Evolutionary conservation across 2,113 vertebrate genomes (phyloP), one percentile per base, ranked within the genome.

Genomic region (Macheiramphus alcinus): DNA sequence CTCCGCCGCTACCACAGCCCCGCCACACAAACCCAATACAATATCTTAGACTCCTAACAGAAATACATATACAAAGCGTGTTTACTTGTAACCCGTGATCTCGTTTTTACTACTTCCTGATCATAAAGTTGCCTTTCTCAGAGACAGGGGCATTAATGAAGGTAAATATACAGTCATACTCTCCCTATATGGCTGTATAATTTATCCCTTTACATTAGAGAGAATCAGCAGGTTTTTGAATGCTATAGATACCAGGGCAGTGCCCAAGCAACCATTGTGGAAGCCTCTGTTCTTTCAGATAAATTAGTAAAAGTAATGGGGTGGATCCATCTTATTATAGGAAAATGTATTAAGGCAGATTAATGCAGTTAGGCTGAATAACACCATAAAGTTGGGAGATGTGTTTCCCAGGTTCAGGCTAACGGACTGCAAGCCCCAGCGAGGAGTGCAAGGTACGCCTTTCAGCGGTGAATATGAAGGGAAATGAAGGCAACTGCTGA

Each of bases 261-360:
- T 72, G 88, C 58, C 58, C 52, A 59, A 66, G 38, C 62, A 95
- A 55, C 86, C 78, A 17, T 32, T 14, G 84, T 89, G 73, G 91
- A 90, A 94, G 66, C 31, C 58, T 94, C 73, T 87, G 48, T 93
- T 97, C 96, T 89, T 95, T 82, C 91, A 94, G 88, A 94, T 89
- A 94, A 94, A 96, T 95, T 92, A 94, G 91, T 87, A 91, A 58
- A 95, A 97, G 89, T 86, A 92, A 93, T 95, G 89, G 78, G 25
- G 91, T 94, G 88, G 83, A 94, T 97, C 95, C 87, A 79, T 87
- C 89, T 91, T 94, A 94, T 92, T 89, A 97, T 22, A 94, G 53
- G 70, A 82, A 93, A 75, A 66, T 55, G 48, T 87, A 92, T 93
- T 86, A 94, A 81, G 81, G 91, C 86, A 94, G 93, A 94, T 94